These are phyloP conservation scores for Scomber colias DNA, from an alignment of 2,113 vertebrate species.

Conservation along the genomic window DNA sequence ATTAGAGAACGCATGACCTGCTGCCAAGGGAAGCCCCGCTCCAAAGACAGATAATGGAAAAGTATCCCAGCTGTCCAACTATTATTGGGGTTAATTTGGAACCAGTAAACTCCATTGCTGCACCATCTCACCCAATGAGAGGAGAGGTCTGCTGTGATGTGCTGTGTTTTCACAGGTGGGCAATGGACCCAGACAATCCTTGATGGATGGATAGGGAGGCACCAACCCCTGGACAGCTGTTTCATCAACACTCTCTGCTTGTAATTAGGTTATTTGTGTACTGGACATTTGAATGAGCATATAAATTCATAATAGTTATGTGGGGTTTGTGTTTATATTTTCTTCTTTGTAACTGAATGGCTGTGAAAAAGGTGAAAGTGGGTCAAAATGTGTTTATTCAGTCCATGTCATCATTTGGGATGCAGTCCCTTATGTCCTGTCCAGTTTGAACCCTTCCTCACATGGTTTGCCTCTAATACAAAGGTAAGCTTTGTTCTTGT, in stretches of 20 bases:
- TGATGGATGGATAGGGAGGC: slow-evolving; percentile 45
- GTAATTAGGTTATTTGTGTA: slow-evolving; percentile 12
- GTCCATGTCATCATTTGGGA: not conserved
- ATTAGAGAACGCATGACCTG: not conserved
- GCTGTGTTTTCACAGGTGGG: slow-evolving; percentile 51
- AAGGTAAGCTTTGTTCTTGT: slow-evolving; percentile 50
- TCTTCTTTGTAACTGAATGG: not conserved
- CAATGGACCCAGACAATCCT: slow-evolving; percentile 23
- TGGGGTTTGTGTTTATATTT: not conserved
- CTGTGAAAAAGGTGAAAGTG: not conserved
- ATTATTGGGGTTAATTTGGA: slow-evolving; percentile 59
- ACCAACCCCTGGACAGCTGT: slow-evolving; percentile 49
- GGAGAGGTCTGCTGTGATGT: slow-evolving; percentile 6
- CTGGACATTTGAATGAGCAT: slow-evolving; percentile 11
- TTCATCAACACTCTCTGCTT: slow-evolving; percentile 24
- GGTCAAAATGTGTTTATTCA: slow-evolving; percentile 8
- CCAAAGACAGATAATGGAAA: slow-evolving; percentile 50
- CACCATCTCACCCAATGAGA: slow-evolving; percentile 43
- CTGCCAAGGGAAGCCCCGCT: slow-evolving; percentile 5
- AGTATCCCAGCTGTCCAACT: slow-evolving; percentile 45
- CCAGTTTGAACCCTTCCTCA: slow-evolving; percentile 25
- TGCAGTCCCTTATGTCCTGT: slow-evolving; percentile 19
- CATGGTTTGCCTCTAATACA: slow-evolving; percentile 9
- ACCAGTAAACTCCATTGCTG: slow-evolving; percentile 32
- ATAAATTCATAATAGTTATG: not conserved